Evolutionary conservation across 2,797 vertebrate species (phyloP).

Genomic region (Dipus sagitta): DNA sequence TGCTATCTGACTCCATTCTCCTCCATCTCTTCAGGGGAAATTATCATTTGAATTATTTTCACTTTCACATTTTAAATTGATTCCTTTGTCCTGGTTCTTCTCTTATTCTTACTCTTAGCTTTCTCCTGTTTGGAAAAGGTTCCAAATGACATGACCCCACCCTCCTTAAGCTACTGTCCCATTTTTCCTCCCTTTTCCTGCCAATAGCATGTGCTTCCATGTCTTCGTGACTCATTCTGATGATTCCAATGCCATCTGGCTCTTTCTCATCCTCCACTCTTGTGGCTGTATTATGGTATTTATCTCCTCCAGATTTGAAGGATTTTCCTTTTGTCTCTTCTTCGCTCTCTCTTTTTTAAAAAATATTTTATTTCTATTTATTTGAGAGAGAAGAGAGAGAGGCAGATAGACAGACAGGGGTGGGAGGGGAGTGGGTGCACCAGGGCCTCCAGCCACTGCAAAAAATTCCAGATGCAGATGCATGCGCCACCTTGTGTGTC

Average conservation of each 20-base stretch:
- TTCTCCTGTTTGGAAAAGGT: slow-evolving; percentile 34
- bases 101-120: neutral
- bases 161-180: slow-evolving; percentile 59
- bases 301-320: slow-evolving; percentile 28
- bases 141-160: neutral
- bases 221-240: slow-evolving; percentile 56
- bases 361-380: neutral
- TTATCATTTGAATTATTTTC: slow-evolving; percentile 4
- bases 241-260: slow-evolving; percentile 67
- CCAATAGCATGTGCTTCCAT: slow-evolving; percentile 14
- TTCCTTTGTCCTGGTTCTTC: slow-evolving; percentile 16
- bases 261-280: neutral
- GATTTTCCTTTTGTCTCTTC: neutral
- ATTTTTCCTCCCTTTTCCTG: slow-evolving; percentile 48
- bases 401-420: no score
- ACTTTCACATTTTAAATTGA: slow-evolving; percentile 22
- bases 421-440: no score
- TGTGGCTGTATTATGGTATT: slow-evolving; percentile 14
- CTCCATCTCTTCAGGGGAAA: neutral
- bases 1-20: neutral
- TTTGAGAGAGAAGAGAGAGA: neutral
- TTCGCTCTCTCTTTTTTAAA: neutral
- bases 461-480: no score
- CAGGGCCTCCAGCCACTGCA: no score
- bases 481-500: no score